A percentile compares a stretch with the other conserved stretches of the same genome.
Conservation (phyloP, 2,113 vertebrate species). For the Plecotus auritus region DNA sequence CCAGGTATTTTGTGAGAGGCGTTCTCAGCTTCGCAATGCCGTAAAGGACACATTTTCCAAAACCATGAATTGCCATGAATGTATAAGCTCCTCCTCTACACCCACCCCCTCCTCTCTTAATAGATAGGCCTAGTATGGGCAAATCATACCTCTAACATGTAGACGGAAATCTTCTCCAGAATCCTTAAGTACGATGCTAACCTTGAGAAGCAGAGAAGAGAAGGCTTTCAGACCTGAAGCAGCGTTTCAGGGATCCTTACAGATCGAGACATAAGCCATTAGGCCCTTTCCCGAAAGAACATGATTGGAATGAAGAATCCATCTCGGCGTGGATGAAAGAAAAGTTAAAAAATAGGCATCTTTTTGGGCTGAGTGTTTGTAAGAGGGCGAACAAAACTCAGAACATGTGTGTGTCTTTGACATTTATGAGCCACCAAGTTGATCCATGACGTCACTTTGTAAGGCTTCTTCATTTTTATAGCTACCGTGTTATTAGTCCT, state of each 20-base stretch:
- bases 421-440: neutral
- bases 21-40: neutral
- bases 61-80: neutral
- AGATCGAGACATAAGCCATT: slow-evolving; percentile 30
- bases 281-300: slow-evolving; percentile 48
- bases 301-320: slow-evolving; percentile 27
- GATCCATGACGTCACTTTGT: neutral
- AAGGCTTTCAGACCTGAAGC: slow-evolving; percentile 13
- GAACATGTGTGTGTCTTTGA: neutral
- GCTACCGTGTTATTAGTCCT: too few relatives aligned
- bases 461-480: neutral
- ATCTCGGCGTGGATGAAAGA: slow-evolving; percentile 1
- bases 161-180: neutral
- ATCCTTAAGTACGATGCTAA: slow-evolving; percentile 29
- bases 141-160: neutral
- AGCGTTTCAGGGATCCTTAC: slow-evolving; percentile 45
- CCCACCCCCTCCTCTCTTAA: neutral
- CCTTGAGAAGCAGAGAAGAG: neutral
- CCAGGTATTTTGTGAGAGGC: neutral
- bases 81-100: neutral
- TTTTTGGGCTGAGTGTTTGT: neutral
- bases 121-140: neutral
- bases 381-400: neutral
- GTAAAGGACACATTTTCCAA: neutral
- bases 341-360: neutral